Base-by-base conservation (phyloP, 2,113 vertebrate genomes). In the Cynocephalus volans region DNA sequence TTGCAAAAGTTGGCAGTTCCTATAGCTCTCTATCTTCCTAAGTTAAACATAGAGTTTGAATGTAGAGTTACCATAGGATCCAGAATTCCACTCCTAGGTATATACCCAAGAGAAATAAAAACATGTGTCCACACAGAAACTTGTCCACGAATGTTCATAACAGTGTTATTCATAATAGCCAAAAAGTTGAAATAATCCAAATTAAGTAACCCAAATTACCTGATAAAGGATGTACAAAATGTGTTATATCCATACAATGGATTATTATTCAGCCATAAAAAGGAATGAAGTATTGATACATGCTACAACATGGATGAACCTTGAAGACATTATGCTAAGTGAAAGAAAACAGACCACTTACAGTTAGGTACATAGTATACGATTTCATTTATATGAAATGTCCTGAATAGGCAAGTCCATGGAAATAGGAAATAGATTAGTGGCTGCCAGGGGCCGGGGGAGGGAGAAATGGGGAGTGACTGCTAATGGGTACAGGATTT, bases 171-270 rank as follows among this genome's bases (percentile, higher is more conserved):
- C 18, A 91, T 60, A 58, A 73, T 33, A 87, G 41, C 41, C 41
- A 87, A 95, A 91, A 81, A 56, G 31, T n/a, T 23, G 36, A 92
- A 64, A 88, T 54, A 75, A 67, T 58, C 45, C 67, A 67, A 81
- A 36, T 24, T 64, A 92, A 91, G 87, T 80, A 81, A 58, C n/a
- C 33, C 28, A 72, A 73, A 41, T 33, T 23, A 92, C 26, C 45
- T 41, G 7, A 41, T 41, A 17, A 41, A 23, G 72, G 65, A 13
- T 41, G 41, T 3, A 41, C 41, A 41, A 41, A 41, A 41, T 41
- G 41, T 41, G 41, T 41, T 41, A 77, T 56, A 58, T 28, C 36
- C 72, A 65, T 26, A 67, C 31, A 81, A 28, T 41, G 41, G 41
- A 81, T 36, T 62, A 64, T 45, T 58, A 54, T 52, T 73, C 79